These are phyloP conservation scores for Vultur gryphus DNA, from an alignment of 2,797 vertebrate species.

Conservation along the genomic window DNA sequence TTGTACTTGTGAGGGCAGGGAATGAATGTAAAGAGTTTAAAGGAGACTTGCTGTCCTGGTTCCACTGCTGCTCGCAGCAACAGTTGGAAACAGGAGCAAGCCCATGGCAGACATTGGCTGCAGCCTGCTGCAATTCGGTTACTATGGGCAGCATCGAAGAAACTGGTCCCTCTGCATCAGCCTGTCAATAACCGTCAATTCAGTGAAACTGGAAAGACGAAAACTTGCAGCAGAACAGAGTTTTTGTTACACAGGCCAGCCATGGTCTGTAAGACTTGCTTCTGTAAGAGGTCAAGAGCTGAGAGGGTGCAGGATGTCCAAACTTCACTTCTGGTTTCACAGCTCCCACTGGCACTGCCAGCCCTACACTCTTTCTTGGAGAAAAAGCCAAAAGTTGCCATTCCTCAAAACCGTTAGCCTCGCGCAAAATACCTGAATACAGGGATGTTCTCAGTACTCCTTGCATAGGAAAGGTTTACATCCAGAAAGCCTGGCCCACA, in stretches of 20 bases:
- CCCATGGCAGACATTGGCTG: background rate
- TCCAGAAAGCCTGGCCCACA: background rate
- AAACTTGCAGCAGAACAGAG: background rate
- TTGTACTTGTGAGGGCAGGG: too few species aligned
- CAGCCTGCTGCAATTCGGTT: background rate
- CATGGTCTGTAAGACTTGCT: background rate
- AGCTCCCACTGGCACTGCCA: background rate
- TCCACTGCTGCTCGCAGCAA: background rate
- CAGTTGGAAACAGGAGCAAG: background rate
- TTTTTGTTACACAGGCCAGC: background rate
- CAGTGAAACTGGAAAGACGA: background rate
- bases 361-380: background rate
- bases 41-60: background rate
- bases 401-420: background rate
- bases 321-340: background rate
- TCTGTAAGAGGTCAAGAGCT: background rate
- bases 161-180: background rate
- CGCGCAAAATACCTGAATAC: background rate
- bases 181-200: background rate
- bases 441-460: background rate
- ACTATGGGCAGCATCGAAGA: background rate
- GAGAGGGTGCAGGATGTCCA: background rate
- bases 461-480: background rate
- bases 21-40: background rate
- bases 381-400: background rate